Base-by-base conservation (phyloP, 2,113 vertebrate genomes). In the Oostethus manadensis region DNA sequence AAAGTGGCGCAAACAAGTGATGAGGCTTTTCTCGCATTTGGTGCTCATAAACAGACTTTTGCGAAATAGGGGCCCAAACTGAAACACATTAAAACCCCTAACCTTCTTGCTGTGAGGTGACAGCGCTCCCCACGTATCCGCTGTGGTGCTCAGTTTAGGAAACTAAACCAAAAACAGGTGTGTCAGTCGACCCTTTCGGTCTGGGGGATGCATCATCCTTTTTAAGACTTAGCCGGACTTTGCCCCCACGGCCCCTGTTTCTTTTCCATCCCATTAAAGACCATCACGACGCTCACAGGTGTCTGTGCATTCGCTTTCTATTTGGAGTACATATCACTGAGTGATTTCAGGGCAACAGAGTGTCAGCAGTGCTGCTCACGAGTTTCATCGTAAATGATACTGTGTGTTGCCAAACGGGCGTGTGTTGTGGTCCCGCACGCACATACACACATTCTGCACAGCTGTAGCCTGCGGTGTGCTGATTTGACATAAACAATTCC, bases 401-500 rank as follows among this genome's bases (percentile, higher is more conserved):
- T 29, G 20, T 47, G 18, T 71, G 42, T 44, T 61, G 6, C 22
- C 56, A 76, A 69, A 74, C 64, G 62, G 23, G 10, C 18, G 13
- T 10, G 35, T 44, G 54, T 62, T 68, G 51, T 62, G 33, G 66
- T 62, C 38, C 44, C 48, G 70, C 48, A 58, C 53, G 44, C 4
- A 22, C 21, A 62, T 54, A 54, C 69, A 42, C 26, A 43, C 47
- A 10, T 40, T 20, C 23, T 35, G 47, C 51, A 11, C 46, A 20
- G 51, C 56, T 57, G 56, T 57, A 1, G 54, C 63, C 29, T 33
- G 51, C 64, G 40, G 62, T 75, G 46, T 69, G 56, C 64, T 66
- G 66, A 79, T 71, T 68, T 66, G 62, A 76, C 70, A 76, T 45
- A 65, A 81, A 79, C 62, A 75, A 64, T 61, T 62, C 58, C 56